Evolutionary conservation across 2,888 invertebrate species (phyloP).

Genomic region (Sesia bembeciformis): DNA sequence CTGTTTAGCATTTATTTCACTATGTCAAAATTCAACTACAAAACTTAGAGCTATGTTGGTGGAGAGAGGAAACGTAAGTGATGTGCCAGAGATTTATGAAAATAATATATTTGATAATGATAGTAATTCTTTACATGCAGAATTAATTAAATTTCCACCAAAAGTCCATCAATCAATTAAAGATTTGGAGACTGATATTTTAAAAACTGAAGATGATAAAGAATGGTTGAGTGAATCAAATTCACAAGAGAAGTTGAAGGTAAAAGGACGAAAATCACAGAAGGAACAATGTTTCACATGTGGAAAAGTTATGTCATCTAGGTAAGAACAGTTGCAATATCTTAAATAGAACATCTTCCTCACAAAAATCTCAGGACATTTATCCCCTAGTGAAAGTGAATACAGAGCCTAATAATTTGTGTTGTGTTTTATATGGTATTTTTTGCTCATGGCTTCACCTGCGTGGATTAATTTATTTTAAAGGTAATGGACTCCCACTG

Average conservation of each 20-base stretch:
- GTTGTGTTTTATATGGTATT: too few species aligned
- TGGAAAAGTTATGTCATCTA: conserved; percentile 69
- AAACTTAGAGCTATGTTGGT: conserved; percentile 23
- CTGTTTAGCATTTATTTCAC: conserved; percentile 41
- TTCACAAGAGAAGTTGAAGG: not conserved
- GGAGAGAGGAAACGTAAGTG: not conserved
- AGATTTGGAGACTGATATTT: not conserved
- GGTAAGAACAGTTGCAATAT: conserved; percentile 23
- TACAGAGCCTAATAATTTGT: too few species aligned
- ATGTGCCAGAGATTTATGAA: not conserved
- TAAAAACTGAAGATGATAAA: not conserved
- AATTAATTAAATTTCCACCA: not conserved
- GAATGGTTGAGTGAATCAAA: not conserved
- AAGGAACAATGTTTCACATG: conserved; percentile 63
- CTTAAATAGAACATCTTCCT: too few species aligned
- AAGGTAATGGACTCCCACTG: too few species aligned
- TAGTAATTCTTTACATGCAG: conserved; percentile 1
- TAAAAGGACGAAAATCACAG: conserved; percentile 16
- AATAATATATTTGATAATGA: conserved; percentile 3
- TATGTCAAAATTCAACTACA: conserved; percentile 41
- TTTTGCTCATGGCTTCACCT: too few species aligned
- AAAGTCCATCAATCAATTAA: conserved; percentile 7
- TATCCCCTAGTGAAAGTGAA: too few species aligned
- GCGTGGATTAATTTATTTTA: too few species aligned
- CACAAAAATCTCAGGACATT: too few species aligned